Base-by-base conservation (phyloP, 1,140 invertebrate species). In the Pogonomyrmex barbatus region DNA sequence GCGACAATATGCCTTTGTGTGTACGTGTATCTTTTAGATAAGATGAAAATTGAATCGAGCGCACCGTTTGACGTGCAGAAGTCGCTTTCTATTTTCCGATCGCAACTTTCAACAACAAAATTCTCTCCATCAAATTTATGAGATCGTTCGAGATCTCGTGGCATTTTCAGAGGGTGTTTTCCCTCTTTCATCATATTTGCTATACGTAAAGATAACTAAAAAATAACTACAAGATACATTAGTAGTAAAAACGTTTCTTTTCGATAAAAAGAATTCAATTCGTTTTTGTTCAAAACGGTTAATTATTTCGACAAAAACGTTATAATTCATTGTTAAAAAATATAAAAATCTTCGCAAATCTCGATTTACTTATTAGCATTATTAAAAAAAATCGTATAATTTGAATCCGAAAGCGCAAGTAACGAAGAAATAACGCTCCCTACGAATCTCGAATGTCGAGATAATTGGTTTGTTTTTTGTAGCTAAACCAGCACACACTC, bases 1-100 rank as follows among this genome's bases (percentile, higher is more conserved):
- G 2, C 2, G 12, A 6, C 5, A 42, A 33, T n/a, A 17, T 39
- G 39, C 24, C 24, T n/a, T 36, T 67, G 33, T 56, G 17, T 5
- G 68, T 58, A 42, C 9, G n/a, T 45, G 67, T 81, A 68, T 81
- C 47, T 81, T 45, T 81, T 67, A 52, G 77, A 68, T 70, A 81
- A 79, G 45, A 79, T 6, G n/a, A 79, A 70, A 39, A 56, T 70
- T 54, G 47, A 52, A 70, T 68, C 54, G 10, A 30, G 6, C n/a
- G 10, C 14, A 12, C 39, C 4, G 12, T 68, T 47, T 24, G 36
- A 12, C 45, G 62, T 30, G 36, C 10, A 65, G 12, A n/a, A 78
- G 76, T 81, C 54, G 47, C 2, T 70, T 54, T 70, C 12, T n/a
- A n/a, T 8, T 81, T 56, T 36, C 17, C 9, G 60, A 78, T 65